Conservation (phyloP, 2,797 vertebrate species). For the Mus minutoides region DNA sequence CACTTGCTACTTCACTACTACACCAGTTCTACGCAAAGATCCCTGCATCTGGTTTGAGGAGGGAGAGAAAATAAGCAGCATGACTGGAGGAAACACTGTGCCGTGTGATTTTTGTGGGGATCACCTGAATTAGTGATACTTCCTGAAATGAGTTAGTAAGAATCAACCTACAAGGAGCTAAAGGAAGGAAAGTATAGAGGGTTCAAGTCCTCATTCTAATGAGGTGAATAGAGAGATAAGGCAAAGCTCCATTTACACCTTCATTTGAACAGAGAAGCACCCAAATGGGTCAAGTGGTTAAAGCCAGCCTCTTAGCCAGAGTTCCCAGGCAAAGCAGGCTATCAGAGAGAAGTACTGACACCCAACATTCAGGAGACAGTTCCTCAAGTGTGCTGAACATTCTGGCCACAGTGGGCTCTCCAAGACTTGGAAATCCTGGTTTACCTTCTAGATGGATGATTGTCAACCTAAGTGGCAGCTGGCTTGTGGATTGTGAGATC, state of each 20-base stretch:
- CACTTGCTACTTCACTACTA: background rate
- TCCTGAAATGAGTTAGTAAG: background rate
- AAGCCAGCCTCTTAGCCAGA: background rate
- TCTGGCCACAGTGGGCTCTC: accelerated
- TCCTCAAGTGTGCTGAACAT: background rate
- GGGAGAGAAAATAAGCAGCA: background rate
- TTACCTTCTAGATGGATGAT: background rate
- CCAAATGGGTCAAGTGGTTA: background rate
- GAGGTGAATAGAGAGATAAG: background rate
- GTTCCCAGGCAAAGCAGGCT: background rate
- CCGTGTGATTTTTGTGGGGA: background rate
- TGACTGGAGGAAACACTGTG: background rate
- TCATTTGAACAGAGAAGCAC: background rate
- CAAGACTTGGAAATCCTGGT: background rate
- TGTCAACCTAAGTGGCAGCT: background rate
- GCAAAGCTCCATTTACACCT: background rate
- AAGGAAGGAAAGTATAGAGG: background rate
- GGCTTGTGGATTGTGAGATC: background rate
- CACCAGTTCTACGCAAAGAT: background rate
- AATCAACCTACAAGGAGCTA: background rate
- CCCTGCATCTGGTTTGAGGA: background rate
- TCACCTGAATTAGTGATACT: background rate
- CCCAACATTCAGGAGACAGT: background rate
- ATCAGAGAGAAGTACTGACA: background rate
- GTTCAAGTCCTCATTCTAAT: background rate